phyloP scores from a whole-genome alignment of 2,113 vertebrate genomes.

The Crotalus horridus region DNA sequence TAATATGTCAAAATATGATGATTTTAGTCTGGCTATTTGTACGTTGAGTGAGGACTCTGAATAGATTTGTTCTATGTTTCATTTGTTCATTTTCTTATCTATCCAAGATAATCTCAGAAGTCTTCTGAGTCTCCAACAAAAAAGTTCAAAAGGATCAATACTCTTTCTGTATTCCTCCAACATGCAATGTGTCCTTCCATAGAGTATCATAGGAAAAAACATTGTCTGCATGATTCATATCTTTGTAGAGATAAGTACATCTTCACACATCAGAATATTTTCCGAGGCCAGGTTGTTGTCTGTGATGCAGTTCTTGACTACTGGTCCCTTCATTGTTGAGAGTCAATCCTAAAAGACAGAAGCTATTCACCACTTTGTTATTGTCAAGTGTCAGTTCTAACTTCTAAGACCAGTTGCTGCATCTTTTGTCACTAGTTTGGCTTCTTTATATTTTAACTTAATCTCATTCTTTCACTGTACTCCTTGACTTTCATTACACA shows the following conservation, averaged over 20 bases:
- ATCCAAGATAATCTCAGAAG: background rate
- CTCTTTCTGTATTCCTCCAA: background rate
- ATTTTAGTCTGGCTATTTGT: background rate
- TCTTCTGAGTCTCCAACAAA: background rate
- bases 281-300: background rate
- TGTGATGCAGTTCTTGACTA: background rate
- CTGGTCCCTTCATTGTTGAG: background rate
- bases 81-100: background rate
- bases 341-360: background rate
- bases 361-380: background rate
- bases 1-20: background rate
- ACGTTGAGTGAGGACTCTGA: background rate
- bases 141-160: background rate
- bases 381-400: background rate
- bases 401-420: background rate
- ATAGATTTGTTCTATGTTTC: background rate
- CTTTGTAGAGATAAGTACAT: background rate
- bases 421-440: background rate
- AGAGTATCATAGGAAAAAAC: background rate
- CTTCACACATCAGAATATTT: background rate
- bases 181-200: background rate
- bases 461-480: background rate
- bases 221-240: background rate
- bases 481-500: background rate
- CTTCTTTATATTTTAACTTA: background rate